Conservation (phyloP, 1,140 invertebrate genomes). For the Ostrea edulis region DNA sequence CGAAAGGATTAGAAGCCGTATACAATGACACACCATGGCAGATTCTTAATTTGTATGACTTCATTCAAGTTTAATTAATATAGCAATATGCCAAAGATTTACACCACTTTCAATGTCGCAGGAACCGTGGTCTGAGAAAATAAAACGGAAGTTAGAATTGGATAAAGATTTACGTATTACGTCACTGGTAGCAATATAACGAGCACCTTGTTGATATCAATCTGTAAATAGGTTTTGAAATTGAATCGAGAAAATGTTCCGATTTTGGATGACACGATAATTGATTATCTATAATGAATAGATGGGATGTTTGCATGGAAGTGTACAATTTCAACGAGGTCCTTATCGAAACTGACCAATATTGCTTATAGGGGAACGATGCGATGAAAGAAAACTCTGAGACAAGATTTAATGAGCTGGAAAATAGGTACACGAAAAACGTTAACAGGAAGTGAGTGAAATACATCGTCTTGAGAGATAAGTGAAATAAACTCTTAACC, state of each 20-base stretch:
- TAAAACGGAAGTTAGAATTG: conserved; percentile 3
- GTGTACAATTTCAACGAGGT: neutral
- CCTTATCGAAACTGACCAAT: conserved; percentile 8
- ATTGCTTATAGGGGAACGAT: neutral
- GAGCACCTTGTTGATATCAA: neutral
- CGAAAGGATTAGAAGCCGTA: neutral
- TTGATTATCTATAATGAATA: conserved; percentile 25
- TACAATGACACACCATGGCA: too few species aligned
- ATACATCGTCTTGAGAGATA: neutral
- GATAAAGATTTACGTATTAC: neutral
- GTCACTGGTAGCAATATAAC: neutral
- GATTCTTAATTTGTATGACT: too few species aligned
- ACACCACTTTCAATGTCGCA: too few species aligned
- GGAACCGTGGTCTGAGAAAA: neutral
- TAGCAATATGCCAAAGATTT: too few species aligned
- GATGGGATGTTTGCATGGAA: conserved; percentile 19
- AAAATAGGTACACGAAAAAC: conserved; percentile 1
- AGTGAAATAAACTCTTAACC: neutral
- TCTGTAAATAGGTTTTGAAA: neutral
- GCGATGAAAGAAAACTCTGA: neutral
- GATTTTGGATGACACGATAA: neutral
- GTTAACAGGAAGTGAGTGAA: neutral
- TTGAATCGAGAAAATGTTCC: neutral
- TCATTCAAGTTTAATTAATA: too few species aligned
- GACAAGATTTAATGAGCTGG: neutral